Percentiles rank a stretch among this genome's conserved stretches.
Evolutionary conservation across 2,888 invertebrate genomes (phyloP).

Genomic region (Hipparchia sbordonii): DNA sequence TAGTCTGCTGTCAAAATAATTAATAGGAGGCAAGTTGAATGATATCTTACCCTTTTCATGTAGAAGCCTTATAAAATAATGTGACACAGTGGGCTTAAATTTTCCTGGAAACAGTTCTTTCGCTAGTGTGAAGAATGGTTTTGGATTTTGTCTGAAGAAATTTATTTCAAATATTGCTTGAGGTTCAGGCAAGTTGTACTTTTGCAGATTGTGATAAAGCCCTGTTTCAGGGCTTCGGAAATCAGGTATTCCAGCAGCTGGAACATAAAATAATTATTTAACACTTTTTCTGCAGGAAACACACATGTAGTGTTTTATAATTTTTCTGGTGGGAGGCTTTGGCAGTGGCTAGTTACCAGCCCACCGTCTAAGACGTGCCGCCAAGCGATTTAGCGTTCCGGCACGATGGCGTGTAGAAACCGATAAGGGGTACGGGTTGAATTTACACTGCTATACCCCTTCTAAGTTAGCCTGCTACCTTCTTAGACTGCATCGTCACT

Average conservation of each 20-base stretch:
- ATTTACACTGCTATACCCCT: too few species aligned
- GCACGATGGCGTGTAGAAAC: too few species aligned
- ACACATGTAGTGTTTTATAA: too few species aligned
- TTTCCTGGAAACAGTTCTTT: slow-evolving; percentile 94
- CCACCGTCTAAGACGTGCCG: too few species aligned
- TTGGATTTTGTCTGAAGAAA: slow-evolving; percentile 93
- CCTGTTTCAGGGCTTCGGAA: slow-evolving; percentile 97
- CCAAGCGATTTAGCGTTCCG: too few species aligned
- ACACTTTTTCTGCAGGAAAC: too few species aligned
- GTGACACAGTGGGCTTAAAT: slow-evolving; percentile 94
- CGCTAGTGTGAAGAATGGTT: slow-evolving; percentile 95
- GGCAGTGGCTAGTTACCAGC: too few species aligned
- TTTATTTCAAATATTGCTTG: slow-evolving; percentile 96
- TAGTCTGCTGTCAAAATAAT: too few species aligned
- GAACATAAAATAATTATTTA: slow-evolving; percentile 45
- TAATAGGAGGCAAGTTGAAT: neutral
- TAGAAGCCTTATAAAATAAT: slow-evolving; percentile 94
- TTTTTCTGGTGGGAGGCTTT: too few species aligned
- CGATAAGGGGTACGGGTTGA: too few species aligned
- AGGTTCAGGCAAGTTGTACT: slow-evolving; percentile 95
- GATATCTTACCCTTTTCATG: slow-evolving; percentile 87
- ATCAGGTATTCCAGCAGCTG: slow-evolving; percentile 98
- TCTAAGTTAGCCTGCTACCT: too few species aligned
- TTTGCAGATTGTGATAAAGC: slow-evolving; percentile 94
- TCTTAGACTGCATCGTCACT: too few species aligned